Evolutionary conservation across 2,113 vertebrate species (phyloP).

Genomic region (Panthera tigris): DNA sequence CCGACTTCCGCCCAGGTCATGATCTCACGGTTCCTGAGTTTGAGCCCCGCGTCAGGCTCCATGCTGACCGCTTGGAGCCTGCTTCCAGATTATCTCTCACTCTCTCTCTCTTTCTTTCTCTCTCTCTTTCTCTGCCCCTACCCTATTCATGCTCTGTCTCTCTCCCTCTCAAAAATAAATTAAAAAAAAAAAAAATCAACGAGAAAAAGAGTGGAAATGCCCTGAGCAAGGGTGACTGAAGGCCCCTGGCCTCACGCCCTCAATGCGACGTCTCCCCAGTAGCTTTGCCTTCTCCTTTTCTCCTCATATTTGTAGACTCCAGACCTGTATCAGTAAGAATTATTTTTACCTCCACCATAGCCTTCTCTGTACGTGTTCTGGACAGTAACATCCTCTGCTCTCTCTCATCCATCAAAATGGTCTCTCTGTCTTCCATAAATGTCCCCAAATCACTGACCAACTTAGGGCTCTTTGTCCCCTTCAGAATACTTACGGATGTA

Average conservation of each 20-base stretch:
- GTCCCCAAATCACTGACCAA: not conserved
- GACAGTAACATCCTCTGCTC: not conserved
- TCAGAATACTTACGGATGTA: not conserved
- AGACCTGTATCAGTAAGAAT: not conserved
- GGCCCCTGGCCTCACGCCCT: not conserved
- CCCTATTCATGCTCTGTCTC: no score
- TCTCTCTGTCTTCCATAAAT: not conserved
- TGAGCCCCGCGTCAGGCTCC: no score
- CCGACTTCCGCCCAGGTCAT: no score
- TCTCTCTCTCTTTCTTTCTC: no score
- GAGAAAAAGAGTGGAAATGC: no score
- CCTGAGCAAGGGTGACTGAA: no score
- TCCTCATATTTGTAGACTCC: not conserved
- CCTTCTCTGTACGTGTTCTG: not conserved
- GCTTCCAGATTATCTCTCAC: no score
- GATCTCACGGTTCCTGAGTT: no score
- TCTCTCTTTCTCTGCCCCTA: no score
- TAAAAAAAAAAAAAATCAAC: no score
- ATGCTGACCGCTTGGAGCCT: no score
- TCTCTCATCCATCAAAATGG: not conserved
- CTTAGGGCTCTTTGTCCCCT: not conserved
- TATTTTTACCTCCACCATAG: not conserved
- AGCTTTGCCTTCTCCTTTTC: not conserved
- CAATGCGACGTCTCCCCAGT: not conserved
- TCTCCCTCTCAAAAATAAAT: no score